Evolutionary conservation across 2,888 invertebrate species (phyloP).

Genomic region (Blera fallax): DNA sequence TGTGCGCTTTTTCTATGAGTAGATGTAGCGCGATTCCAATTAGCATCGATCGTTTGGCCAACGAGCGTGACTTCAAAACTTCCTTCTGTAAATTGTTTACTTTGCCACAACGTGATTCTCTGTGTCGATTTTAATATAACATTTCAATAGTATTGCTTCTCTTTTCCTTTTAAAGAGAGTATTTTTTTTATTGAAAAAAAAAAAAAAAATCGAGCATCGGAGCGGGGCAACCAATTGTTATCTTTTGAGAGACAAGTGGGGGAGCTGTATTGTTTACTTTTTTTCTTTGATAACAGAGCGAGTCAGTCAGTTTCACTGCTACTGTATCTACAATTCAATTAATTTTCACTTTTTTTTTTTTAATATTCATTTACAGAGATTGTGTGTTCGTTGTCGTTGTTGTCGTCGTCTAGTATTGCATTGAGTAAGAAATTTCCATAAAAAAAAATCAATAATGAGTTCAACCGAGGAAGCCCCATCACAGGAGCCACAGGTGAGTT

Average conservation of each 20-base stretch:
- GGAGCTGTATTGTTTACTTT: constrained; percentile 31
- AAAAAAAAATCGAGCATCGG: too few relatives aligned
- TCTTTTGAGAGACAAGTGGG: not conserved
- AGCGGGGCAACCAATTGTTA: not conserved
- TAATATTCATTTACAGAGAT: constrained; percentile 28
- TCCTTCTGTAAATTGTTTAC: constrained; percentile 1
- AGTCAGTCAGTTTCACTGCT: not conserved
- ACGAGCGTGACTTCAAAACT: constrained; percentile 47
- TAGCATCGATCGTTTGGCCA: constrained; percentile 46
- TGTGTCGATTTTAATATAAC: not conserved
- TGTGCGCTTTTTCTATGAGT: not conserved
- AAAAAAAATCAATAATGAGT: constrained; percentile 50
- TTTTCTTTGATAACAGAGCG: constrained; percentile 16
- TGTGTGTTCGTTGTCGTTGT: not conserved
- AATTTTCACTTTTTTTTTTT: constrained; percentile 20
- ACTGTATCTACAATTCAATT: constrained; percentile 22
- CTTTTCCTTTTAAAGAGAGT: not conserved
- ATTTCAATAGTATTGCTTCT: not conserved
- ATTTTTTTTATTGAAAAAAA: not conserved
- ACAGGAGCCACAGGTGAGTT: constrained; percentile 65
- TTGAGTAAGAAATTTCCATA: constrained; percentile 3
- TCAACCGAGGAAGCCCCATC: constrained; percentile 54
- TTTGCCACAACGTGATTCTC: constrained; percentile 4
- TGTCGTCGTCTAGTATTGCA: not conserved
- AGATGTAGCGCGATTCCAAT: constrained; percentile 47